Evolutionary conservation across 1,140 invertebrate species (phyloP).

Genomic region (Drosophila ambigua): DNA sequence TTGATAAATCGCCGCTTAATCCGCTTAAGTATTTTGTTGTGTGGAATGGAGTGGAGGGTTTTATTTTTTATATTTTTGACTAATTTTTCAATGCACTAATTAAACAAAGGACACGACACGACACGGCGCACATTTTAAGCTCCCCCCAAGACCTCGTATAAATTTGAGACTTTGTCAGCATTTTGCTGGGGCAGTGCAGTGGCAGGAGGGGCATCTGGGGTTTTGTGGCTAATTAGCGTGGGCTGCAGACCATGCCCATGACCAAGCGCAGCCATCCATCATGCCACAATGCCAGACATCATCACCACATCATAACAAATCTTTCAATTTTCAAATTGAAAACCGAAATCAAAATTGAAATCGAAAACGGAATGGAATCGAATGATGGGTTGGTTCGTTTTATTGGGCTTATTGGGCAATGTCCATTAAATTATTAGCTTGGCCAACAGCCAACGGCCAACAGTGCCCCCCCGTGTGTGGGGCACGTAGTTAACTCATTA

Average conservation of each 20-base stretch:
- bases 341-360: conserved; percentile 60
- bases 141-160: conserved; percentile 56
- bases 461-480: conserved; percentile 58
- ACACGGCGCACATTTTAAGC: conserved; percentile 48
- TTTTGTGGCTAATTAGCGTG: conserved; percentile 65
- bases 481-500: conserved; percentile 60
- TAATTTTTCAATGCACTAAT: conserved; percentile 79
- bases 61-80: conserved; percentile 32
- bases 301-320: conserved; percentile 49
- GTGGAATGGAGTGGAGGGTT: too few species aligned
- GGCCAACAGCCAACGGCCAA: conserved; percentile 60
- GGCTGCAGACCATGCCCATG: conserved; percentile 35
- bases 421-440: conserved; percentile 79
- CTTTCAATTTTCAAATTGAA: conserved; percentile 68
- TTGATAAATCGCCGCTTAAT: conserved; percentile 81
- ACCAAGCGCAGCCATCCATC: conserved; percentile 50
- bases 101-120: conserved; percentile 72
- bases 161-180: conserved; percentile 65
- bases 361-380: conserved; percentile 63
- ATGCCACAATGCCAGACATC: conserved; percentile 52
- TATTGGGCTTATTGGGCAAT: conserved; percentile 67
- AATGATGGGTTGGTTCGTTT: conserved; percentile 68
- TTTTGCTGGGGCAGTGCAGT: neutral
- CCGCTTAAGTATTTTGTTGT: conserved; percentile 68
- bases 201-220: conserved; percentile 5